Evolutionary conservation across 2,888 invertebrate species (phyloP).

Genomic region (Mechanitis messenoides): DNA sequence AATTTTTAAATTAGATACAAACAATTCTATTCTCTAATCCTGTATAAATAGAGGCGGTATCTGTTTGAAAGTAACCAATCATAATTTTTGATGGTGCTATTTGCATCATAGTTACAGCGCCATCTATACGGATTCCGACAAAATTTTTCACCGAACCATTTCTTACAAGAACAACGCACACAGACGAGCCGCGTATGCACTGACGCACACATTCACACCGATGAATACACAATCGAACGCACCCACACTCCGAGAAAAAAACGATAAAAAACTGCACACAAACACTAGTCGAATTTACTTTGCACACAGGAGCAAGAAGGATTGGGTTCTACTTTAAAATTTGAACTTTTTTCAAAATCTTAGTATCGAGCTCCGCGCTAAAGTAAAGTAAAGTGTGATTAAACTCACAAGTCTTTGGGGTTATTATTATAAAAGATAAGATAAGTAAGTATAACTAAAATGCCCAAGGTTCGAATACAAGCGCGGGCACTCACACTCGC

Average conservation of each 20-base stretch:
- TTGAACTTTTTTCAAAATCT: constrained; percentile 20
- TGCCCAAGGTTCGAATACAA: constrained; percentile 64
- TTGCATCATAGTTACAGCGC: constrained; percentile 61
- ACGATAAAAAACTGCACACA: constrained; percentile 72
- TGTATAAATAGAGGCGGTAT: constrained; percentile 10
- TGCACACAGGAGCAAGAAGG: constrained; percentile 32
- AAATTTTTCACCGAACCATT: constrained; percentile 74
- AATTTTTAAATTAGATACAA: constrained; percentile 25
- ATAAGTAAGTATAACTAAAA: constrained; percentile 65
- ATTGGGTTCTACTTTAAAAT: constrained; percentile 38
- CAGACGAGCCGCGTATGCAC: constrained; percentile 36
- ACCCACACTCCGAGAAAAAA: constrained; percentile 74
- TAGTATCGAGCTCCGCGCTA: not conserved
- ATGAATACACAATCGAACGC: constrained; percentile 66
- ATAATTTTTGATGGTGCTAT: constrained; percentile 57
- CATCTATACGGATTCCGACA: constrained; percentile 69
- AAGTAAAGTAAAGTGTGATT: constrained; percentile 32
- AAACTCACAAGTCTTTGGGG: constrained; percentile 46
- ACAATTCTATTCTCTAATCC: constrained; percentile 34
- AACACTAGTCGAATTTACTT: constrained; percentile 41
- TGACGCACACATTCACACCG: constrained; percentile 38
- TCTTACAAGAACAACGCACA: constrained; percentile 72
- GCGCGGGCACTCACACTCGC: constrained; percentile 58
- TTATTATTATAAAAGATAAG: constrained; percentile 48
- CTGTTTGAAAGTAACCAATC: constrained; percentile 31